Evolutionary conservation across 2,797 vertebrate genomes (phyloP).

Genomic region (Myripristis murdjan): DNA sequence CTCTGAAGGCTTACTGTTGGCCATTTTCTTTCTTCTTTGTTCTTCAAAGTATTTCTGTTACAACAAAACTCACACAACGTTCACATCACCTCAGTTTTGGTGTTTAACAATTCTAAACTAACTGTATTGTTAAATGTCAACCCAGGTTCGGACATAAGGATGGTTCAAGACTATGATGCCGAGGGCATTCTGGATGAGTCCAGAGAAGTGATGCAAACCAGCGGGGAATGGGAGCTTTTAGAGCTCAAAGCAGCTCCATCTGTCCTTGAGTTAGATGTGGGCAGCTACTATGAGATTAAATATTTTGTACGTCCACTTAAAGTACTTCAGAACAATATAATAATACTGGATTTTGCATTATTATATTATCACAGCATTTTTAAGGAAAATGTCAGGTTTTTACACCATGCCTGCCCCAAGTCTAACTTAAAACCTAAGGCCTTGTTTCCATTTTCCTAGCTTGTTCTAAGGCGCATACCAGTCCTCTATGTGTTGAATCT

Average conservation of each 20-base stretch:
- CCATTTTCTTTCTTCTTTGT: no score
- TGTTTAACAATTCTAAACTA: not conserved
- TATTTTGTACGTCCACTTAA: slow-evolving; percentile 70
- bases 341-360: no score
- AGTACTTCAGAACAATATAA: no score
- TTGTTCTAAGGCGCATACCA: slow-evolving; percentile 66
- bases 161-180: slow-evolving; percentile 36
- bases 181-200: slow-evolving; percentile 67
- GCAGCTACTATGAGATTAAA: slow-evolving; percentile 53
- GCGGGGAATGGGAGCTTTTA: slow-evolving; percentile 81
- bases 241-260: slow-evolving; percentile 29
- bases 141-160: slow-evolving; percentile 62
- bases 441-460: slow-evolving; percentile 44
- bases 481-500: slow-evolving; percentile 80
- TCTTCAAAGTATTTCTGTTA: no score
- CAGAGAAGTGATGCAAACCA: slow-evolving; percentile 51
- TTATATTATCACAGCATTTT: no score
- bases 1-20: no score
- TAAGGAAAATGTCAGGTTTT: no score
- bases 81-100: no score
- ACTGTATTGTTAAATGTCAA: not conserved
- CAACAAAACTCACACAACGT: no score
- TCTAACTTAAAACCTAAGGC: no score
- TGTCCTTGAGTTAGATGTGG: not conserved
- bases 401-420: no score